Evolutionary conservation across 2,888 invertebrate species (phyloP).

Genomic region (Altica lythri): DNA sequence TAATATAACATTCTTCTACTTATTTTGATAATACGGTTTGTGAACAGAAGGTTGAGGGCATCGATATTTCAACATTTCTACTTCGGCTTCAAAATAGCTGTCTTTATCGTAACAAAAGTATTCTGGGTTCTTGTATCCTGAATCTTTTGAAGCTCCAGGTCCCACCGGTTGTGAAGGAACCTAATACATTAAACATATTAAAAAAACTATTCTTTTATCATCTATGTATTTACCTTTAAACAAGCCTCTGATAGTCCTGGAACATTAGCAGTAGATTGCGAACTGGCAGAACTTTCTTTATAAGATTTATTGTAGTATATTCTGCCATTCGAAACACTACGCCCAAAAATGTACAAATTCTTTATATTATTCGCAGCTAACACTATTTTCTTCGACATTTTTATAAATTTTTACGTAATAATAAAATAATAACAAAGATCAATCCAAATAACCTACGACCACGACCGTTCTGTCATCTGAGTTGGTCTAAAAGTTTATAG

Average conservation of each 20-base stretch:
- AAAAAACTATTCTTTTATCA: no score
- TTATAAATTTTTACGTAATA: no score
- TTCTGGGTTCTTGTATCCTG: conserved; percentile 81
- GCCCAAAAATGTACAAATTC: no score
- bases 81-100: conserved; percentile 83
- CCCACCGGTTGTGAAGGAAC: conserved; percentile 66
- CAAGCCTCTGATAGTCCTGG: conserved; percentile 69
- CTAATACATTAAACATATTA: conserved; percentile 8
- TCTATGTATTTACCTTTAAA: conserved; percentile 57
- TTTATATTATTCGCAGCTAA: no score
- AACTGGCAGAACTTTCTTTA: conserved; percentile 1
- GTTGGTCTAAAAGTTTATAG: no score
- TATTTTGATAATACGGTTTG: conserved; percentile 36
- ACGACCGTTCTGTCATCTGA: no score
- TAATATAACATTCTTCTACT: no score
- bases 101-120: conserved; percentile 80
- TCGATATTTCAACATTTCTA: conserved; percentile 80
- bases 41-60: conserved; percentile 73
- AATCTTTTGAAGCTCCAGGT: conserved; percentile 69
- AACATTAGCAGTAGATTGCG: conserved; percentile 56
- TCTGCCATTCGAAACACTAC: not conserved
- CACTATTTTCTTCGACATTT: no score
- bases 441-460: no score
- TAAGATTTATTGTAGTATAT: conserved; percentile 6
- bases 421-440: no score